Evolutionary conservation across 2,888 invertebrate genomes (phyloP).

Genomic region (Rhodophaea formosa): DNA sequence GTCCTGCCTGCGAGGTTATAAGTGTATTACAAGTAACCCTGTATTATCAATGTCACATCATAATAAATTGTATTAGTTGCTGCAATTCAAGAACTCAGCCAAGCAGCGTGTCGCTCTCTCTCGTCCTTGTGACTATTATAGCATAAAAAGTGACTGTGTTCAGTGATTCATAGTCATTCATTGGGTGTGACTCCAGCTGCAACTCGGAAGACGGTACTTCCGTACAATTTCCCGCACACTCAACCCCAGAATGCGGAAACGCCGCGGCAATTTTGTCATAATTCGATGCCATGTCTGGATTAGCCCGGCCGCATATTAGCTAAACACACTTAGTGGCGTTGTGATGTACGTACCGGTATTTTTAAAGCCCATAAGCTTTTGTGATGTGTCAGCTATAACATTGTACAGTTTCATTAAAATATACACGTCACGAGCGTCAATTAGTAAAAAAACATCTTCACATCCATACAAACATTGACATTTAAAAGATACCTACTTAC

Average conservation of each 20-base stretch:
- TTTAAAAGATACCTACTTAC: no score
- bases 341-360: no score
- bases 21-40: background rate
- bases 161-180: slow-evolving; percentile 46
- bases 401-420: no score
- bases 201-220: slow-evolving; percentile 59
- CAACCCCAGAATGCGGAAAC: slow-evolving; percentile 45
- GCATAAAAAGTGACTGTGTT: slow-evolving; percentile 20
- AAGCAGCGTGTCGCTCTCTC: background rate
- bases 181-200: slow-evolving; percentile 49
- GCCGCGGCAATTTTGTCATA: slow-evolving; percentile 14
- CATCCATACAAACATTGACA: no score
- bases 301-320: background rate
- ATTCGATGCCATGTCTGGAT: background rate
- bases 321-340: no score
- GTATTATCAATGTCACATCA: background rate
- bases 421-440: no score
- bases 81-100: background rate
- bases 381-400: no score
- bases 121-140: slow-evolving; percentile 15
- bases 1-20: no score
- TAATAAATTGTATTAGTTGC: background rate
- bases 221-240: slow-evolving; percentile 52
- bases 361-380: no score
- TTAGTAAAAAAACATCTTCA: no score